These are phyloP conservation scores for Drosophila ochracea DNA, from an alignment of 2,888 invertebrate species.

Conservation along the genomic window DNA sequence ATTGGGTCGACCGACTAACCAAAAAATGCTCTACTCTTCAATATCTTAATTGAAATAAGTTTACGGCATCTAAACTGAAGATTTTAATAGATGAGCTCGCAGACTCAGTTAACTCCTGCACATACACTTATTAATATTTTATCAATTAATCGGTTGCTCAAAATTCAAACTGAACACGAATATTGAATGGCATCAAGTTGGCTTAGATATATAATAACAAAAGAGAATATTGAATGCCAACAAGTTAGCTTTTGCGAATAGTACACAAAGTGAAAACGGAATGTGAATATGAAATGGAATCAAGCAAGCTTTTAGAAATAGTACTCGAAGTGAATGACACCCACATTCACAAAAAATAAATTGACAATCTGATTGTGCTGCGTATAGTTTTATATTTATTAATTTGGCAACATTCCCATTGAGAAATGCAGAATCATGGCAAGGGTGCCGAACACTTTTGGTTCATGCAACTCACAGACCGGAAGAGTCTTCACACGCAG, in stretches of 20 bases:
- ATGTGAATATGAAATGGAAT: not conserved
- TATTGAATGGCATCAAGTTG: not conserved
- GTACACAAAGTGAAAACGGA: not conserved
- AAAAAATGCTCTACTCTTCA: not conserved
- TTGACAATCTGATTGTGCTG: constrained; percentile 21
- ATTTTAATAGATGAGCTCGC: not conserved
- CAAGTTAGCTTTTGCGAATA: not conserved
- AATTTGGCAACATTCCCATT: constrained; percentile 1
- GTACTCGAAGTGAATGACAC: not conserved
- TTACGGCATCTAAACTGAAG: not conserved
- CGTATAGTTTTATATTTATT: constrained; percentile 4
- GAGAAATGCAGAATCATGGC: constrained; percentile 53
- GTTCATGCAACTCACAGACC: constrained; percentile 78
- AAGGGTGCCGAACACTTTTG: constrained; percentile 62
- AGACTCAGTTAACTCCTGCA: not conserved
- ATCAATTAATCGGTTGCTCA: not conserved
- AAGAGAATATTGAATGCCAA: not conserved
- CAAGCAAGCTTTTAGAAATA: not conserved
- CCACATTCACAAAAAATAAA: constrained; percentile 12
- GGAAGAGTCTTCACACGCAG: constrained; percentile 78
- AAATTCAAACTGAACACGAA: not conserved
- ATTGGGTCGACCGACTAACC: not conserved
- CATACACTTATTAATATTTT: not conserved
- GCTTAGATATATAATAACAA: not conserved
- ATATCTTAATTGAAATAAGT: not conserved